These are phyloP conservation scores for Cyclina sinensis DNA, from an alignment of 1,140 invertebrate genomes.

Conservation along the genomic window DNA sequence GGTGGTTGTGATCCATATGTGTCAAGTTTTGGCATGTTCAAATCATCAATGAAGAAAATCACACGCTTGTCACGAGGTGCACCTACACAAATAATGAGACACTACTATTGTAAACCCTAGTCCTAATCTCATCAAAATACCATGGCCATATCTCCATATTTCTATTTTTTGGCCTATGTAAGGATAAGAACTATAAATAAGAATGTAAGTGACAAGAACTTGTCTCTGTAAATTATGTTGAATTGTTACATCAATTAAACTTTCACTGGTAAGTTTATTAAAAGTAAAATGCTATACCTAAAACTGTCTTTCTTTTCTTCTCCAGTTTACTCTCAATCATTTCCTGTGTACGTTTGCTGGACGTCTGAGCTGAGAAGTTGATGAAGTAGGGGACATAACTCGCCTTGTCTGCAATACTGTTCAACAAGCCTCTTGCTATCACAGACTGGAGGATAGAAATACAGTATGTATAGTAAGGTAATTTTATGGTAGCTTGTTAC, in stretches of 20 bases:
- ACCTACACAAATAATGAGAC: conserved; percentile 77
- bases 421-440: conserved; percentile 92
- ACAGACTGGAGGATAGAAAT: conserved; percentile 88
- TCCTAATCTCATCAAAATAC: no score
- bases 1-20: conserved; percentile 87
- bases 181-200: no score
- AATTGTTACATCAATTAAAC: no score
- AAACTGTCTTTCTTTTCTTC: conserved; percentile 86
- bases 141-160: no score
- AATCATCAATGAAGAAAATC: conserved; percentile 88
- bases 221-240: no score
- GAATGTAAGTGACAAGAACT: no score
- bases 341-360: conserved; percentile 89
- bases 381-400: conserved; percentile 92
- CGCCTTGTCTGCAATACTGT: conserved; percentile 89
- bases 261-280: no score
- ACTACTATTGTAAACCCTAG: no score
- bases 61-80: conserved; percentile 85
- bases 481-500: no score
- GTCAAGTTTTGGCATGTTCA: conserved; percentile 88
- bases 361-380: conserved; percentile 96
- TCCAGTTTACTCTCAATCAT: conserved; percentile 88
- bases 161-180: no score
- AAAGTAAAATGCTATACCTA: no score
- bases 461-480: no score